These are phyloP conservation scores for Carollia perspicillata DNA, from an alignment of 2,113 vertebrate genomes.

Conservation along the genomic window DNA sequence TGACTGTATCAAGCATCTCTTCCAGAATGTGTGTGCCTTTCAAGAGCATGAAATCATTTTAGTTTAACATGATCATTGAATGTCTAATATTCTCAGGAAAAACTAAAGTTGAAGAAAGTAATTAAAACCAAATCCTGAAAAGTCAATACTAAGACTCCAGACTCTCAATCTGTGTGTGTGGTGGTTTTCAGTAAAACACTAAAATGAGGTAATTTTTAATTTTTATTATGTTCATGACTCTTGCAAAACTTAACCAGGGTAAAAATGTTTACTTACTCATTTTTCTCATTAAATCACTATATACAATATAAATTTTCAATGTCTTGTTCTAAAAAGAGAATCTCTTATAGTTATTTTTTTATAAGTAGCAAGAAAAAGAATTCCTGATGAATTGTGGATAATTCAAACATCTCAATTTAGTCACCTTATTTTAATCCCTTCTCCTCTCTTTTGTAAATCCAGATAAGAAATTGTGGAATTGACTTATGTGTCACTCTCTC, in stretches of 20 bases:
- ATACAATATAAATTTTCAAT: neutral
- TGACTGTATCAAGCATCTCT: neutral
- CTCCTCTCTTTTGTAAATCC: neutral
- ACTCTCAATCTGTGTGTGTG: neutral
- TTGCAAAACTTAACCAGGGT: conserved; percentile 27
- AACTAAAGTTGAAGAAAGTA: conserved; percentile 1
- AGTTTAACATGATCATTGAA: neutral
- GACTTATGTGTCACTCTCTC: neutral
- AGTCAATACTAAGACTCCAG: conserved; percentile 44
- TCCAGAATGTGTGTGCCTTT: conserved; percentile 43
- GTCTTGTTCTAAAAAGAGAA: neutral
- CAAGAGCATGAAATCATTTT: conserved; percentile 42
- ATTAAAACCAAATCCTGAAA: conserved; percentile 58
- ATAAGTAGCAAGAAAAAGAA: neutral
- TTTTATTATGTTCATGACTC: conserved; percentile 39
- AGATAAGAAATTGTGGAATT: conserved; percentile 18
- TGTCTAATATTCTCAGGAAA: conserved; percentile 21
- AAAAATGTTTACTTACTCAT: conserved; percentile 7
- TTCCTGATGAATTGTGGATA: neutral
- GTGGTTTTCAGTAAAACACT: conserved; percentile 62
- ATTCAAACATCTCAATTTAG: conserved; percentile 11
- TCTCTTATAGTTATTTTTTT: neutral
- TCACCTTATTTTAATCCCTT: neutral
- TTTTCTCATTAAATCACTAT: conserved; percentile 45
- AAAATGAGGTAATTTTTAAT: conserved; percentile 58